Base-by-base conservation (phyloP, 2,888 invertebrate genomes). In the Homarus gammarus region DNA sequence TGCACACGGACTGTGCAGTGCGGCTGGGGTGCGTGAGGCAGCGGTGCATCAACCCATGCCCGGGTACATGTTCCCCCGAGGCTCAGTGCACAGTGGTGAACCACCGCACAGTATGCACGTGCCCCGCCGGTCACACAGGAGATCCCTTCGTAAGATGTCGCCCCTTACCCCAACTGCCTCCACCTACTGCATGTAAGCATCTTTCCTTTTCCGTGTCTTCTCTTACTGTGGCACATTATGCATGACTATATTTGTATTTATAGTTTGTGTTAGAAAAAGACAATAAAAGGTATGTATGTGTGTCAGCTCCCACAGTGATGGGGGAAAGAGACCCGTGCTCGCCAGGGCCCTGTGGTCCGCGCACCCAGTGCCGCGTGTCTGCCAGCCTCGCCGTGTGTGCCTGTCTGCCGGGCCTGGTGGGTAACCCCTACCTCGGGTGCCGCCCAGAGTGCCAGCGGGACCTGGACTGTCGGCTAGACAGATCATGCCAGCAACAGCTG, bases 31-130 rank as follows among this genome's bases (percentile, higher is more conserved):
- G 93, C 75, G 64, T 84, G n/a, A 82, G 90, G 2, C 84, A 92
- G 64, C 89, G 87, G 31, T 93, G 93, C 79, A 81, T 79, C 93
- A 97, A 96, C 94, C 97, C 98, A 88, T 98, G 98, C 92, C 94
- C 94, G 90, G 96, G 96, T 93, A 95, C 95, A 10, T 98, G 98
- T 93, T 96, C 97, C 0, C 94, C 95, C 1, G 95, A 96, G 85
- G 97, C 97, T 2, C 96, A 96, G 93, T 98, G 98, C 93, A 95
- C 95, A 77, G 96, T 97, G 0, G 95, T 96, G 93, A 97, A 97
- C 93, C 98, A 98, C 93, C 95, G 97, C 92, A 96, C 97, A 0
- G 95, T 97, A n/a, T 98, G 98, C 93, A 96, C 97, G 94, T 98
- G 98, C 93, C 96, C 96, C 36, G 94, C 95, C 64, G 96, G 96